phyloP scores from a whole-genome alignment of 2,113 vertebrate species.

The Theristicus caerulescens region DNA sequence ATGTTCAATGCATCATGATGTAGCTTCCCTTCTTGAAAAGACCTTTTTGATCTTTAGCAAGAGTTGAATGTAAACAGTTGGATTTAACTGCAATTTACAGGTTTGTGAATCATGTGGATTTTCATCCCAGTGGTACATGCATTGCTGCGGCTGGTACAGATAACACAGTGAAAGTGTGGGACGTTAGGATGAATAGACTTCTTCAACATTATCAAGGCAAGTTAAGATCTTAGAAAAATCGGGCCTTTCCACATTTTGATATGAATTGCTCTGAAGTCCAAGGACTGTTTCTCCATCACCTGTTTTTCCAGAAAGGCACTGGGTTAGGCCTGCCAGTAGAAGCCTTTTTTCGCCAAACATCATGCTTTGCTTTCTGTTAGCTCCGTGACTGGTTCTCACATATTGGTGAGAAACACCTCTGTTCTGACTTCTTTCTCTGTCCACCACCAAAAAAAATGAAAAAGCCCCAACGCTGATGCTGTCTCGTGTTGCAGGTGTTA shows the following conservation, averaged over 20 bases:
- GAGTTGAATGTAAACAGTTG: neutral
- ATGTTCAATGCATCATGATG: neutral
- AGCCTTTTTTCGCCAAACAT: neutral
- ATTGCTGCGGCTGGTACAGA: conserved; percentile 88
- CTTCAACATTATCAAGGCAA: conserved; percentile 94
- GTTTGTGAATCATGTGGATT: conserved; percentile 89
- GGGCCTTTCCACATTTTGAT: accelerated
- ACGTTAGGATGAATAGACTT: conserved; percentile 90
- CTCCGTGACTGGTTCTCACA: neutral
- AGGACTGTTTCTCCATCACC: neutral
- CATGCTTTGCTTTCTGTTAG: neutral
- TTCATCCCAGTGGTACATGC: conserved; percentile 91
- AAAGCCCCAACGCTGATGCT: neutral
- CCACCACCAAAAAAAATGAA: neutral
- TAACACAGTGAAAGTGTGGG: conserved; percentile 94
- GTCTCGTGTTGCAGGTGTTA: neutral
- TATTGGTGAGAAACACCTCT: neutral
- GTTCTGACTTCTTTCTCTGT: neutral
- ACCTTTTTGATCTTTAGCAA: neutral
- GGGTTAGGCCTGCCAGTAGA: neutral
- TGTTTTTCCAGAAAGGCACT: neutral
- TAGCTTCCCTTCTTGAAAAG: neutral
- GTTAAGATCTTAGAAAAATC: neutral
- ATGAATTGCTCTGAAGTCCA: neutral
- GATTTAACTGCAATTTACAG: conserved; percentile 64